Evolutionary conservation across 2,888 invertebrate species (phyloP), one percentile per base, ranked within the genome.

Genomic region (Aphrophora alni): DNA sequence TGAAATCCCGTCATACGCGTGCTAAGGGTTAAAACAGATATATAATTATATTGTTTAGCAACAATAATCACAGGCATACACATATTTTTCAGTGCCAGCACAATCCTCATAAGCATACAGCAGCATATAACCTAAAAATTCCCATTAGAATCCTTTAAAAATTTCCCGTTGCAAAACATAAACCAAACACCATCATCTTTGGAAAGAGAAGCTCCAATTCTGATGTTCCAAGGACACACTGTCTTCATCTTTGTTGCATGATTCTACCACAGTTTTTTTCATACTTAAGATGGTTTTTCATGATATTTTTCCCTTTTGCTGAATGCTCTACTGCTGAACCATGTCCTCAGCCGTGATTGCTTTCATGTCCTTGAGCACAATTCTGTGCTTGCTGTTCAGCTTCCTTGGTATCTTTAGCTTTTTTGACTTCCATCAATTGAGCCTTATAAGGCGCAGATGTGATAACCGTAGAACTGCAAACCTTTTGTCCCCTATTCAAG

Each of bases 361-460:
- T 24, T 38, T 33, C 0, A 33, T 33, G 28, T 69, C 69, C 70
- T n/a, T 33, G n/a, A 38, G n/a, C 68, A 74, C 68, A 28, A 21
- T 79, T 74, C 68, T 38, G n/a, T 59, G 59, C 33, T 69, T 75
- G 73, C 73, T 69, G 51, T 68, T 79, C 12, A 44, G 33, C 79
- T 73, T 78, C 73, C 73, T 73, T 78, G 4, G 21, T 72, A 33
- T 72, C 73, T 78, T 73, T 79, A 68, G 51, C 28, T 79, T n/a
- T 79, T 27, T 68, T 77, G 38, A 33, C 70, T 10, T 77, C 68
- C 68, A 27, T 17, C 27, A 79, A 79, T 75, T 79, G 33, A 28
- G 79, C 68, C 73, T 73, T 28, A 73, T 78, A 73, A 78, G 59
- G 78, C 24, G 75, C 27, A 79, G 75, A 74, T 24, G 79, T 79